phyloP scores from a whole-genome alignment of 2,797 vertebrate species.

The Salmo trutta region DNA sequence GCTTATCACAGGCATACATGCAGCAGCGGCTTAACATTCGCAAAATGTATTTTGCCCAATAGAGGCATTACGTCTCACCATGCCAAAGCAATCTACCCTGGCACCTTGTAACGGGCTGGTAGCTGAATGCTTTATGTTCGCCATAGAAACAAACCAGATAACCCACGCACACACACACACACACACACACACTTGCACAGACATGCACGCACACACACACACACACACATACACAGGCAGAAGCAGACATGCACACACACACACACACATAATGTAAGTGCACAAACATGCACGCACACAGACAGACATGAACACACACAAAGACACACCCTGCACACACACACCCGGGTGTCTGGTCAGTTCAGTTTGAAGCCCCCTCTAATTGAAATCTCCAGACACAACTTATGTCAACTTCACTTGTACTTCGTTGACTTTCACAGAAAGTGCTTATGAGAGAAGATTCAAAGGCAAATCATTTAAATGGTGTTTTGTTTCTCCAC shows the following conservation, averaged over 20 bases:
- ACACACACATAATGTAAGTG: not conserved
- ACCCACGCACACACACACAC: not conserved
- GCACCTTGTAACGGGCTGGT: conserved; percentile 29
- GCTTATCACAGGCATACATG: conserved; percentile 63
- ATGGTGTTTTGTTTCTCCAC: conserved; percentile 60
- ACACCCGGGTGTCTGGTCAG: conserved; percentile 11
- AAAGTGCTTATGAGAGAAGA: conserved; percentile 51
- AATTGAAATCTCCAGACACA: conserved; percentile 41
- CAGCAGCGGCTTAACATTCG: conserved; percentile 49
- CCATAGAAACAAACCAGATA: conserved; percentile 42
- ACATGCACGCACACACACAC: not conserved
- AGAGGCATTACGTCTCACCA: conserved; percentile 33
- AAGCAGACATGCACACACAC: not conserved
- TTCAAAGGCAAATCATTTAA: conserved; percentile 66
- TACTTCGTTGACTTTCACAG: conserved; percentile 27
- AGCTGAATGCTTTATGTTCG: conserved; percentile 28
- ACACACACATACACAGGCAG: not conserved
- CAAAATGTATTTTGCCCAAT: conserved; percentile 53
- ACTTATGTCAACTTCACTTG: conserved; percentile 34
- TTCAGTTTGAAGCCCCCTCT: not conserved
- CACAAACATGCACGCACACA: not conserved
- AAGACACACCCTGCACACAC: conserved; percentile 1
- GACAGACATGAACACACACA: not conserved
- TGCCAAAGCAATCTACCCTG: conserved; percentile 51
- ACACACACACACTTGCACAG: not conserved